Percentiles rank a stretch among this genome's conserved stretches.
Evolutionary conservation across 92 coral and sea anemone genomes (phyloP).

Genomic region (Porites divaricata): DNA sequence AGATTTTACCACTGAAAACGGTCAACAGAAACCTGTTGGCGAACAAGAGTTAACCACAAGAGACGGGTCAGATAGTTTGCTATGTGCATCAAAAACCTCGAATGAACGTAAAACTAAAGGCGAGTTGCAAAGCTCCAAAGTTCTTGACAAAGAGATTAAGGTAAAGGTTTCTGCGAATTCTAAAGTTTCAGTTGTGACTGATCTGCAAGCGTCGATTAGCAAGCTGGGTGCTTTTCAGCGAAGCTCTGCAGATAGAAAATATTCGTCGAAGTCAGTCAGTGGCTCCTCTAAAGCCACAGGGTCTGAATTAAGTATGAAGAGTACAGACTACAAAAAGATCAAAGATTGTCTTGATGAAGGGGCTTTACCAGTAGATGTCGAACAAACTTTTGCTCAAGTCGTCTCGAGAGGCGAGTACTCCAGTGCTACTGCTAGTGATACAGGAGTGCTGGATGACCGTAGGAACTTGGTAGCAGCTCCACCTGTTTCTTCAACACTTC

Average conservation of each 20-base stretch:
- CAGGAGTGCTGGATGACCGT: not conserved
- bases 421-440: not conserved
- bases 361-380: not conserved
- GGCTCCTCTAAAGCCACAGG: not conserved
- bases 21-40: not conserved
- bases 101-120: not conserved
- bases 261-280: not conserved
- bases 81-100: not conserved
- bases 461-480: conserved; percentile 19
- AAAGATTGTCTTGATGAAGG: not conserved
- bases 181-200: not conserved
- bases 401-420: conserved; percentile 25
- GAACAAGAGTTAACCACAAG: not conserved
- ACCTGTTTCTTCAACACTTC: not conserved
- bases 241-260: conserved; percentile 3
- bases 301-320: not conserved
- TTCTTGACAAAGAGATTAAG: not conserved
- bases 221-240: conserved; percentile 64
- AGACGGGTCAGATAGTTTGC: not conserved
- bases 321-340: not conserved
- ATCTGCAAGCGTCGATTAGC: conserved; percentile 34
- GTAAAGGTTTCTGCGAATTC: not conserved
- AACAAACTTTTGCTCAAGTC: not conserved
- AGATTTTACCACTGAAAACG: not conserved
- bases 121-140: not conserved